Conservation (phyloP, 2,113 vertebrate genomes). For the Hylia prasina region DNA sequence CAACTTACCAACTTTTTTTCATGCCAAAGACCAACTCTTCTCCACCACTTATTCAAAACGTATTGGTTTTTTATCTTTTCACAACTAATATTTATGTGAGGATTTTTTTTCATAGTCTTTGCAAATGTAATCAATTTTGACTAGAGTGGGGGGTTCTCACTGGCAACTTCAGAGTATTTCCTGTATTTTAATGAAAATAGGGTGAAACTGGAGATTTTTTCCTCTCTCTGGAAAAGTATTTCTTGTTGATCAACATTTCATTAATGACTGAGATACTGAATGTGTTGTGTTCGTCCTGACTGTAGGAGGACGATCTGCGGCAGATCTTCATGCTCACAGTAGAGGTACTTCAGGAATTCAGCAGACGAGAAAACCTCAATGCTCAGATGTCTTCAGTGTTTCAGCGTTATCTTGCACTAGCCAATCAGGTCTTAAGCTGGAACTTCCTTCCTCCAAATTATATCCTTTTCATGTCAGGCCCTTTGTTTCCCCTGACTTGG, state of each 20-base stretch:
- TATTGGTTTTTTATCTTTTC: not conserved
- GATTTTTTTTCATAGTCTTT: not conserved
- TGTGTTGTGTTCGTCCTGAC: not conserved
- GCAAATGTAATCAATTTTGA: not conserved
- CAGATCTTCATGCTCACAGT: constrained; percentile 96
- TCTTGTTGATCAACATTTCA: not conserved
- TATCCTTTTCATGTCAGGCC: constrained; percentile 83
- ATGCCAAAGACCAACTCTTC: constrained; percentile 25
- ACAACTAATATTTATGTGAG: not conserved
- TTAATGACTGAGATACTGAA: not conserved
- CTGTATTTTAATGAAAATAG: not conserved
- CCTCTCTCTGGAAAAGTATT: not conserved
- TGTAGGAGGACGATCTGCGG: constrained; percentile 90
- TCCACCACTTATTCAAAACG: not conserved
- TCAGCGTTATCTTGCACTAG: constrained; percentile 94
- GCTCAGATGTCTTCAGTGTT: constrained; percentile 98
- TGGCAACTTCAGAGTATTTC: not conserved
- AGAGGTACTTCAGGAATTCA: constrained; percentile 97
- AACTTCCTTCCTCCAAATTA: constrained; percentile 98
- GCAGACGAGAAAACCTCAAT: constrained; percentile 89
- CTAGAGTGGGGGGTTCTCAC: not conserved
- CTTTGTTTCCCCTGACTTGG: not conserved
- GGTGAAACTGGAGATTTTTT: not conserved
- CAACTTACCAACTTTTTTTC: constrained; percentile 39
- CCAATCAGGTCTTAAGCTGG: constrained; percentile 98